phyloP scores from a whole-genome alignment of 2,113 vertebrate species.

The Istiophorus platypterus region DNA sequence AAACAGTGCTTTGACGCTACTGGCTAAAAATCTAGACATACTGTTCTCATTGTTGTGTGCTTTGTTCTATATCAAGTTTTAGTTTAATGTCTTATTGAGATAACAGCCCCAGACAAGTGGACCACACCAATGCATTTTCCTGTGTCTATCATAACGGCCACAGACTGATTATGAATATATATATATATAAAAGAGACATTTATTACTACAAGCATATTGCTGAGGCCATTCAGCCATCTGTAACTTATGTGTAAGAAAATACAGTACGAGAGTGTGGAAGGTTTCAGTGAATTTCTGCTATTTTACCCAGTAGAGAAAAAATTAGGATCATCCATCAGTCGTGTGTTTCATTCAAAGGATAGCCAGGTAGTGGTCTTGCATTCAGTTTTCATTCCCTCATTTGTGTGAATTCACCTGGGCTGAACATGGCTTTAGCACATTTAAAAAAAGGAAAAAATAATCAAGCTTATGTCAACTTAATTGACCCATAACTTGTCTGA shows the following conservation, averaged over 20 bases:
- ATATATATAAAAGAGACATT: constrained; percentile 35
- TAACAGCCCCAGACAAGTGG: constrained; percentile 48
- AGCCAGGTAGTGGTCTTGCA: constrained; percentile 8
- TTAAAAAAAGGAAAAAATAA: background rate
- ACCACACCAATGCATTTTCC: background rate
- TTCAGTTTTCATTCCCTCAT: background rate
- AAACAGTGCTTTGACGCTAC: constrained; percentile 43
- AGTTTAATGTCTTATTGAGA: constrained; percentile 48
- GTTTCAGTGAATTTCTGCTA: constrained; percentile 30
- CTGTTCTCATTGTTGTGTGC: constrained; percentile 37
- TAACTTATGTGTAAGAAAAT: constrained; percentile 42
- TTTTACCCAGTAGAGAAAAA: constrained; percentile 20
- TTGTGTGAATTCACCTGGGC: constrained; percentile 1
- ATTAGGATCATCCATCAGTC: background rate
- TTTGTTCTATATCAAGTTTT: constrained; percentile 23
- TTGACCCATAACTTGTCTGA: background rate
- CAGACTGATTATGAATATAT: constrained; percentile 43
- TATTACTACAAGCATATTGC: constrained; percentile 50
- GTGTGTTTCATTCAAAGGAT: constrained; percentile 13
- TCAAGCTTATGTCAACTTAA: background rate
- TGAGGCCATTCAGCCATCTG: constrained; percentile 51
- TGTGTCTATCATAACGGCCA: constrained; percentile 29
- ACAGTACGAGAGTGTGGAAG: constrained; percentile 30
- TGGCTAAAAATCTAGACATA: constrained; percentile 37
- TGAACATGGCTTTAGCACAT: background rate